These are phyloP conservation scores for Clanis bilineata DNA, from an alignment of 2,888 invertebrate genomes.

Conservation along the genomic window DNA sequence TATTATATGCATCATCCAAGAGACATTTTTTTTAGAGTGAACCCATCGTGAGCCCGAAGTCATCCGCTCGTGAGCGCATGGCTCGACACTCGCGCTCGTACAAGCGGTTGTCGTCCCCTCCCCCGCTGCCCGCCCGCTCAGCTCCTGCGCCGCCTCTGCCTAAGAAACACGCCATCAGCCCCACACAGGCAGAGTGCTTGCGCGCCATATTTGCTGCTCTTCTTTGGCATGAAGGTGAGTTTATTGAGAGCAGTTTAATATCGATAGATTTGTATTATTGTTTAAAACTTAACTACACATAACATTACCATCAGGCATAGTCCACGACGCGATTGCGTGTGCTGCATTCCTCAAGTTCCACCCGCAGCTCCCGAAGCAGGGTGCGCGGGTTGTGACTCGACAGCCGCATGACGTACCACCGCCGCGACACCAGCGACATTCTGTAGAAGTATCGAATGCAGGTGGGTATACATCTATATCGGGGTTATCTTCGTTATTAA, in stretches of 20 bases:
- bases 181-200: constrained; percentile 94
- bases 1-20: no score
- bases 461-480: no score
- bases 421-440: constrained; percentile 86
- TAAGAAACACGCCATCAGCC: constrained; percentile 93
- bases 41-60: constrained; percentile 34
- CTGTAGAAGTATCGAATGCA: constrained; percentile 90
- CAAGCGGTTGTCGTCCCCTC: constrained; percentile 66
- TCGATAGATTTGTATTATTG: not conserved
- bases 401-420: constrained; percentile 45
- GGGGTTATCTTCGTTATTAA: no score
- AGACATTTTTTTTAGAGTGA: constrained; percentile 36
- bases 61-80: constrained; percentile 39
- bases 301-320: no score
- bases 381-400: constrained; percentile 87
- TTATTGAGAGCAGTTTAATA: not conserved
- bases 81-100: constrained; percentile 56
- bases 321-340: constrained; percentile 99
- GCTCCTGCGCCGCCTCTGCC: constrained; percentile 68
- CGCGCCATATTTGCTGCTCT: constrained; percentile 98
- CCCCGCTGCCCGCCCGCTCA: constrained; percentile 60
- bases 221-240: constrained; percentile 94
- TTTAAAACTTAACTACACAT: no score
- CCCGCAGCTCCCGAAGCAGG: constrained; percentile 91
- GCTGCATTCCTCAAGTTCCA: constrained; percentile 98